Evolutionary conservation across 2,888 invertebrate genomes (phyloP), one percentile per base, ranked within the genome.

Genomic region (Chrysodeixis includens): DNA sequence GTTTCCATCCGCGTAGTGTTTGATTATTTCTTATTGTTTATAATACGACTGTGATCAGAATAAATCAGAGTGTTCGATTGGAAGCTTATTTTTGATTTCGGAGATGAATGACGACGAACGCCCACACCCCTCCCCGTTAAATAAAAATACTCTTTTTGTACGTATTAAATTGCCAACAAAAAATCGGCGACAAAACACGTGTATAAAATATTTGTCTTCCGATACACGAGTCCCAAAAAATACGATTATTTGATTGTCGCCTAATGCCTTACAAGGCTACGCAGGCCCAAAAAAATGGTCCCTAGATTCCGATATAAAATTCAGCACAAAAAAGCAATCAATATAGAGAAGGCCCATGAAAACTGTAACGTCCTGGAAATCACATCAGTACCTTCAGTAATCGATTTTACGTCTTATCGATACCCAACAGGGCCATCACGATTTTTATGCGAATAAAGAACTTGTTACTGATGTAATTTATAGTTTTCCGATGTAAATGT

Each of bases 401-500:
- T 64, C 51, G 20, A 56, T 20, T 32, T 22, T 30, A 32, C 30
- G 55, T 52, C 26, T 22, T 61, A 75, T 70, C 65, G 60, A 74
- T 77, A 63, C 49, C 51, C 62, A 49, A 18, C 22, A n/a, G 35
- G 20, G 32, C 20, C 52, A 61, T 62, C 51, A 35, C n/a, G 44
- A 40, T 52, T 66, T 66, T 62, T 46, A 40, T 16, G 46, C 30
- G 30, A 62, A 62, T 70, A 79, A 67, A 73, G 58, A 65, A 64
- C 59, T 56, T 54, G 66, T 64, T 76, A 65, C 57, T 56, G 40
- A 22, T 58, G 18, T 44, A 60, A 63, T 71, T 69, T 67, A 79
- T 72, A 67, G 62, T 56, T 69, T 69, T 71, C 62, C 56, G 44
- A 77, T 77, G 66, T 64, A 77, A 77, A 74, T 69, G 68, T 60